Evolutionary conservation across 2,797 vertebrate genomes (phyloP).

Genomic region (Malacoraja senta): DNA sequence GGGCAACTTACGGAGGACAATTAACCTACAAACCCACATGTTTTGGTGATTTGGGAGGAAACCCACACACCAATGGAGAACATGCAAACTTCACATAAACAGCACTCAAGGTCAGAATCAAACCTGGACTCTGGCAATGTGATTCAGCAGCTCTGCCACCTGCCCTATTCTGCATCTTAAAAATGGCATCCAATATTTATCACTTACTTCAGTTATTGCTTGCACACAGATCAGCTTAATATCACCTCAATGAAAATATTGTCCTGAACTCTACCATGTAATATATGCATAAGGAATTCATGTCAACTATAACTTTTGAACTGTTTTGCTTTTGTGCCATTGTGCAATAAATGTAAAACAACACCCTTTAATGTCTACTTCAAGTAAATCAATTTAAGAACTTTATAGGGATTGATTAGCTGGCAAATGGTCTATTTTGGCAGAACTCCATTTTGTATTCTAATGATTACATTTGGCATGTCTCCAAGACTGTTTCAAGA

Average conservation of each 20-base stretch:
- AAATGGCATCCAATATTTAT: neutral
- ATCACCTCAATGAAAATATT: neutral
- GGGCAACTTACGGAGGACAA: no score
- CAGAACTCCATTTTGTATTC: neutral
- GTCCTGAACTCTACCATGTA: neutral
- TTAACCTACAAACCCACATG: no score
- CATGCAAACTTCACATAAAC: no score
- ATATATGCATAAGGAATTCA: neutral
- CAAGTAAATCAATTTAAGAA: neutral
- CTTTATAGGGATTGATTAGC: constrained; percentile 20
- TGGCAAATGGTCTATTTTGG: neutral
- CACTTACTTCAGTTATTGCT: neutral
- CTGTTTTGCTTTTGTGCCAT: constrained; percentile 19
- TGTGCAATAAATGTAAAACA: neutral
- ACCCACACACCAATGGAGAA: no score
- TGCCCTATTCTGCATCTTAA: neutral
- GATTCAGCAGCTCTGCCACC: no score
- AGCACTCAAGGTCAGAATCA: no score
- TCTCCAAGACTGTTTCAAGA: neutral
- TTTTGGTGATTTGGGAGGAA: no score
- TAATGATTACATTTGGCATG: constrained; percentile 12
- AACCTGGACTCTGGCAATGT: no score
- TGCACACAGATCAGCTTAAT: neutral
- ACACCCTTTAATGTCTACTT: neutral
- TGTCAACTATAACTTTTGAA: neutral